phyloP scores from a whole-genome alignment of 2,113 vertebrate species.

The Clupea harengus region DNA sequence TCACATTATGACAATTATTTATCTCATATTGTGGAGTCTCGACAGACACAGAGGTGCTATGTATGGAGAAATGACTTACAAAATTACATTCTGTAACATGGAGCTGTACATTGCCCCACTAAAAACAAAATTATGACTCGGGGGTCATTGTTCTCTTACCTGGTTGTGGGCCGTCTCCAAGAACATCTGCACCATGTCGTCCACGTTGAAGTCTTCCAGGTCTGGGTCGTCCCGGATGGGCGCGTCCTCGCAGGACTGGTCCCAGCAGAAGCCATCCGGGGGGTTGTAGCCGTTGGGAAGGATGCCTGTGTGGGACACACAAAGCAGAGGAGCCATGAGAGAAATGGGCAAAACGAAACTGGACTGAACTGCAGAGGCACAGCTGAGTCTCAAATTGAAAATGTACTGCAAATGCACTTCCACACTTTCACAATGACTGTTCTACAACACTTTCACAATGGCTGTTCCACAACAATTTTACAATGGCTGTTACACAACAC shows the following conservation, averaged over 20 bases:
- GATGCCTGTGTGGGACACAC: slow-evolving; percentile 71
- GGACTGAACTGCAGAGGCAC: background rate
- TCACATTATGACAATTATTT: too few species aligned
- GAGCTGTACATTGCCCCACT: too few species aligned
- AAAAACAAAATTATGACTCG: too few species aligned
- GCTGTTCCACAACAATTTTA: background rate
- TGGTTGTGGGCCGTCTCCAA: slow-evolving; percentile 64
- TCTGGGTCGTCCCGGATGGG: slow-evolving; percentile 80
- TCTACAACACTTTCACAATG: too few species aligned
- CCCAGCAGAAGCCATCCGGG: slow-evolving; percentile 82
- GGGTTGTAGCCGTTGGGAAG: slow-evolving; percentile 87
- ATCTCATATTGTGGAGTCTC: too few species aligned
- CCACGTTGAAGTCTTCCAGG: slow-evolving; percentile 83
- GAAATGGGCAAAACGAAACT: background rate
- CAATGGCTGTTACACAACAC: background rate
- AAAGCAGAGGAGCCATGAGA: background rate
- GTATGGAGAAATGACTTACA: too few species aligned
- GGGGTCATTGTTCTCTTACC: too few species aligned
- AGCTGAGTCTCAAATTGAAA: background rate
- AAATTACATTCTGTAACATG: too few species aligned
- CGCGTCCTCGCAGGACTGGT: slow-evolving; percentile 76
- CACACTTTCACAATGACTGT: too few species aligned
- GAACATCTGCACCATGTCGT: slow-evolving; percentile 72
- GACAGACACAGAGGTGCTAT: slow-evolving; percentile 64
- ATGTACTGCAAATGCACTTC: background rate